A percentile compares a stretch with the other conserved stretches of the same genome.
These are phyloP conservation scores for zebrafish (Danio rerio) DNA, from an alignment of 2,113 vertebrate species.

Conservation along the genomic window GRCz12tu NC_133178.1:20860501-20861000, in stretches of 20 bases:
- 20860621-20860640: background rate
- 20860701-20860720: slow-evolving; percentile 90
- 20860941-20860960: no score
- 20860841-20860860: no score
- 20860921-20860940: no score
- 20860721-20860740: slow-evolving; percentile 90
- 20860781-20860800: slow-evolving; percentile 86
- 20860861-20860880: no score
- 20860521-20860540: no score
- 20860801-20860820: slow-evolving; percentile 77
- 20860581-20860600: background rate
- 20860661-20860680: slow-evolving; percentile 85
- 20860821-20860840: background rate
- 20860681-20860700: slow-evolving; percentile 85
- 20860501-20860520: no score
- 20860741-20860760: slow-evolving; percentile 91
- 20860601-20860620: background rate
- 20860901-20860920: no score
- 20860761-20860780: slow-evolving; percentile 90
- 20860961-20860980: no score
- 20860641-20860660: slow-evolving; percentile 56
- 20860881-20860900: no score
- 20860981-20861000: no score
- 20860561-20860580: no score
- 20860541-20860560: no score